phyloP scores from a whole-genome alignment of 2,113 vertebrate genomes.

The Zosterops borbonicus region DNA sequence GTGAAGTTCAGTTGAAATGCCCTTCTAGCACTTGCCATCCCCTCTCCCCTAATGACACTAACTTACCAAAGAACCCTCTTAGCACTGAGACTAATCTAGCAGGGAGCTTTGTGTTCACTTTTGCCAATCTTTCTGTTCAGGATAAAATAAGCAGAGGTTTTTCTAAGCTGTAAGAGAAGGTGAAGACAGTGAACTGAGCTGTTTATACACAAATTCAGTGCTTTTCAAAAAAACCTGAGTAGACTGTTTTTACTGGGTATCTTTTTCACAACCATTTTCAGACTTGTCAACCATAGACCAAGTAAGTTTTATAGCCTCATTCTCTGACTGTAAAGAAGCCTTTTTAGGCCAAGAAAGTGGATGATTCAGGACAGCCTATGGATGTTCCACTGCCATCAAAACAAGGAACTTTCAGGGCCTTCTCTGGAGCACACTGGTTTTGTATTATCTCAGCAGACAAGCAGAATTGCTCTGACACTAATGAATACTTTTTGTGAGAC shows the following conservation, averaged over 20 bases:
- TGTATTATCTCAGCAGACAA: not conserved
- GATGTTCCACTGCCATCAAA: not conserved
- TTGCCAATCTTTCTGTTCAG: not conserved
- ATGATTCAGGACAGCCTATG: not conserved
- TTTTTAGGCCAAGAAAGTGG: not conserved
- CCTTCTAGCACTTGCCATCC: not conserved
- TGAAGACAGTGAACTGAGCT: not conserved
- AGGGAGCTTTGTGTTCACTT: not conserved
- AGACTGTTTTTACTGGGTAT: not conserved
- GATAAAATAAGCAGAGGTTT: not conserved
- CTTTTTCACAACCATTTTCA: not conserved
- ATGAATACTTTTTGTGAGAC: not conserved
- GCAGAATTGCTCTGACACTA: not conserved
- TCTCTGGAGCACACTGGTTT: not conserved
- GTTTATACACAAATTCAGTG: accelerated
- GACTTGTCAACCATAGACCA: not conserved
- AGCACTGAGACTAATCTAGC: not conserved
- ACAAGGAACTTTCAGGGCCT: not conserved
- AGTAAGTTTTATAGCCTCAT: not conserved
- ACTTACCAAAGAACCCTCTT: not conserved
- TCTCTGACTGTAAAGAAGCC: not conserved
- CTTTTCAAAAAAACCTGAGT: not conserved
- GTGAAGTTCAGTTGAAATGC: not conserved
- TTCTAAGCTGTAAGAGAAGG: not conserved
- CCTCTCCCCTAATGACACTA: not conserved